A percentile compares a stretch with the other conserved stretches of the same genome.
phyloP scores from a whole-genome alignment of 2,797 vertebrate genomes.

The Sebastes trivittatus region DNA sequence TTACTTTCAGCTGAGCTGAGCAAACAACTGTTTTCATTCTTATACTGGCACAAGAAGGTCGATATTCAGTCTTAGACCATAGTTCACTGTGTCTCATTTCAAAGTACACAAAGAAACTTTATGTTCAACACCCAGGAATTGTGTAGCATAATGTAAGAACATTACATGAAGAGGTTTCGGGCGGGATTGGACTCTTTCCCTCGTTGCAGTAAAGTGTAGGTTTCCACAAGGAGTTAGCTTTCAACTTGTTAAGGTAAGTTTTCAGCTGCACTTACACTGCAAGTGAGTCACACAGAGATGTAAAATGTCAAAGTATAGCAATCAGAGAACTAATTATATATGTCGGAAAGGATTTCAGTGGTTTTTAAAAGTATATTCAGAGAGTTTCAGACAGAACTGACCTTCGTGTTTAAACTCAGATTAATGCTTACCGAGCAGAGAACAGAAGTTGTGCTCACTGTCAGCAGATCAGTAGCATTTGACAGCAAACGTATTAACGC shows the following conservation, averaged over 20 bases:
- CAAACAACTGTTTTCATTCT: background rate
- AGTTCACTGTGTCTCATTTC: background rate
- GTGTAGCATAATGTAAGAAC: background rate
- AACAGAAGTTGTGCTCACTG: background rate
- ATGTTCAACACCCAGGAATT: background rate
- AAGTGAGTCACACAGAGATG: background rate
- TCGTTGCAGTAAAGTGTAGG: background rate
- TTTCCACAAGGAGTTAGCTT: background rate
- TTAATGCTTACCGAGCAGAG: background rate
- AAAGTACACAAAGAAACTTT: background rate
- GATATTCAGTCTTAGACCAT: background rate
- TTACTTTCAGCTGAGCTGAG: background rate
- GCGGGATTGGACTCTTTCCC: background rate
- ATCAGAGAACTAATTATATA: background rate
- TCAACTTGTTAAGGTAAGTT: background rate
- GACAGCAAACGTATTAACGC: constrained; percentile 24
- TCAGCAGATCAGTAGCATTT: constrained; percentile 26
- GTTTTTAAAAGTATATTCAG: background rate
- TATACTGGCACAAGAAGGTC: background rate
- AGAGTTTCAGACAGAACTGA: constrained; percentile 2
- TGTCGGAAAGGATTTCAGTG: background rate
- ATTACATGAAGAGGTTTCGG: background rate
- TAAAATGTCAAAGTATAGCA: background rate
- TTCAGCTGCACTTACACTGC: background rate
- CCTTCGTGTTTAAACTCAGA: background rate